Percentiles rank a stretch among this genome's conserved stretches.
These are phyloP conservation scores for Pachliopta kotzebuea DNA, from an alignment of 2,888 invertebrate species.

Conservation along the genomic window DNA sequence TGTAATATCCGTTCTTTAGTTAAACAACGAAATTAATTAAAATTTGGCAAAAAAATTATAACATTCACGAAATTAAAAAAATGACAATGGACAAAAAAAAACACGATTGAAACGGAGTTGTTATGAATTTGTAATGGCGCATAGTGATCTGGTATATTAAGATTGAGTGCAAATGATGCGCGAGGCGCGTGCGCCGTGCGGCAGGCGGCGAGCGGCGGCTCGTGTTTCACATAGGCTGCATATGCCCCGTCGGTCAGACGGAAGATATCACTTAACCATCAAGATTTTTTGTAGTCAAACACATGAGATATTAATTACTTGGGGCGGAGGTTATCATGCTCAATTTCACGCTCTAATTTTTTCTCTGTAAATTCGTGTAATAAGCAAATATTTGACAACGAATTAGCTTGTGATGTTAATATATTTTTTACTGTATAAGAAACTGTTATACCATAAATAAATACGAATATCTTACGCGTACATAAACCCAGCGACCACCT, in stretches of 20 bases:
- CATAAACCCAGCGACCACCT: too few relatives aligned
- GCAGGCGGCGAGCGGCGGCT: conserved; percentile 62
- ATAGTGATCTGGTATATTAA: conserved; percentile 69
- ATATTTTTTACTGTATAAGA: neutral
- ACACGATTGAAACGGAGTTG: conserved; percentile 37
- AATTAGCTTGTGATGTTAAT: neutral
- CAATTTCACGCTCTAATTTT: conserved; percentile 58
- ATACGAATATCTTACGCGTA: neutral
- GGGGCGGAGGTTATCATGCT: conserved; percentile 55
- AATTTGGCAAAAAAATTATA: conserved; percentile 36
- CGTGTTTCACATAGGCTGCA: conserved; percentile 50
- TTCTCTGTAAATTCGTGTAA: neutral
- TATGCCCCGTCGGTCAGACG: conserved; percentile 47
- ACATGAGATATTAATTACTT: conserved; percentile 73
- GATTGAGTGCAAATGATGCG: conserved; percentile 74
- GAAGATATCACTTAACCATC: conserved; percentile 50
- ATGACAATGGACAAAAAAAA: conserved; percentile 46
- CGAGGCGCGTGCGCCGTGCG: conserved; percentile 61
- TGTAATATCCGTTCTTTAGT: neutral
- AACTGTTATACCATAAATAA: neutral
- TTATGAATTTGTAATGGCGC: conserved; percentile 73
- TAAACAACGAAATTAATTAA: conserved; percentile 14
- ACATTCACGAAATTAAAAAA: conserved; percentile 37
- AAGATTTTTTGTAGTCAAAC: conserved; percentile 59
- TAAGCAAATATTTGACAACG: conserved; percentile 1